Percentiles rank a stretch among this genome's conserved stretches.
Conservation (phyloP, 2,888 invertebrate species). For the Halocaridina rubra region DNA sequence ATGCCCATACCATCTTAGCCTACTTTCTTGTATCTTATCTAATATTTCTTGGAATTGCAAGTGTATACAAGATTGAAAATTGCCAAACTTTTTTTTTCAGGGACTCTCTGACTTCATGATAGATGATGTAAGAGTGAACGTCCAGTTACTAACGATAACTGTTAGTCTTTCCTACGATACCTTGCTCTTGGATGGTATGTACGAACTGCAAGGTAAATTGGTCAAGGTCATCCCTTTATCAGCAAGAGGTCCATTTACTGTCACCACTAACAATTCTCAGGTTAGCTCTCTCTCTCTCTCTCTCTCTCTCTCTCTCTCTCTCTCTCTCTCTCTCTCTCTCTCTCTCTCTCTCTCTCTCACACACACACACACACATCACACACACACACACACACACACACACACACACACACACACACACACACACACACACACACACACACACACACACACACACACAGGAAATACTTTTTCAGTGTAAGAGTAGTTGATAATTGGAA, state of each 20-base stretch:
- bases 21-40: too few relatives aligned
- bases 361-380: neutral
- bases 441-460: too few relatives aligned
- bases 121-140: constrained; percentile 58
- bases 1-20: too few relatives aligned
- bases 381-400: neutral
- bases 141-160: constrained; percentile 43
- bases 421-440: too few relatives aligned
- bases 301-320: neutral
- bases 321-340: neutral
- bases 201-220: constrained; percentile 56
- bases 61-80: too few relatives aligned
- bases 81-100: constrained; percentile 27
- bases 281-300: constrained; percentile 1
- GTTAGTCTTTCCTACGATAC: constrained; percentile 43
- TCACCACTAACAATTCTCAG: constrained; percentile 56
- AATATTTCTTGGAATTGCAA: too few relatives aligned
- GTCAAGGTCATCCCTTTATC: constrained; percentile 60
- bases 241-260: constrained; percentile 54
- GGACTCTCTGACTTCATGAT: constrained; percentile 59
- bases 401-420: too few relatives aligned
- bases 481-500: too few relatives aligned
- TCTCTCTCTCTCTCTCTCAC: neutral
- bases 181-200: constrained; percentile 51
- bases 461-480: too few relatives aligned